A percentile compares a stretch with the other conserved stretches of the same genome.
These are phyloP conservation scores for Tyrophagus putrescentiae DNA, from an alignment of 1,140 invertebrate species.

Conservation along the genomic window DNA sequence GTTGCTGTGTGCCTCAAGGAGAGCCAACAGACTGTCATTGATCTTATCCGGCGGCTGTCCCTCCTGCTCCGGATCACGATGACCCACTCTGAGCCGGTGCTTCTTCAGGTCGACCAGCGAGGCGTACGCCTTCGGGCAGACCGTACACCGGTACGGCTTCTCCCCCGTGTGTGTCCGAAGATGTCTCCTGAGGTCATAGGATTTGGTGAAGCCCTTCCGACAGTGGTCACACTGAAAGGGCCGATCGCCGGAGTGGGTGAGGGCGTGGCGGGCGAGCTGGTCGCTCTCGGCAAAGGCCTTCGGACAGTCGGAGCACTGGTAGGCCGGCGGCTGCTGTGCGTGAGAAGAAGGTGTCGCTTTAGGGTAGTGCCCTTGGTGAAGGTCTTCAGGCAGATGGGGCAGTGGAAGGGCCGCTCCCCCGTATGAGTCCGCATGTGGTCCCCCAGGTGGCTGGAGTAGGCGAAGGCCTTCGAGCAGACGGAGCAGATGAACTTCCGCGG, in stretches of 20 bases:
- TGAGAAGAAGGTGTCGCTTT: constrained; percentile 36
- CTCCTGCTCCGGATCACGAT: no score
- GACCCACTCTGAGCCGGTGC: no score
- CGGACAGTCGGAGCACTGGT: no score
- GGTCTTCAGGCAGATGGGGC: constrained; percentile 37
- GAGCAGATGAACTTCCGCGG: neutral
- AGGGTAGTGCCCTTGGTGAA: constrained; percentile 37
- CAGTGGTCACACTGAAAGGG: constrained; percentile 38
- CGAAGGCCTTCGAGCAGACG: neutral
- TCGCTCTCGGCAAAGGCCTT: no score
- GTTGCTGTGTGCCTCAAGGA: no score
- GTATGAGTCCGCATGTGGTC: constrained; percentile 80
- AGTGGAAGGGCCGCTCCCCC: constrained; percentile 47
- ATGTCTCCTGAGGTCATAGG: constrained; percentile 36
- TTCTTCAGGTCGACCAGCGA: no score
- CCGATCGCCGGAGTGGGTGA: constrained; percentile 74
- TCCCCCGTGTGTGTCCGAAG: constrained; percentile 35
- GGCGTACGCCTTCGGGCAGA: constrained; percentile 46
- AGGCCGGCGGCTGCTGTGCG: no score
- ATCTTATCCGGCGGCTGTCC: no score
- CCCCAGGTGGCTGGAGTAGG: constrained; percentile 31
- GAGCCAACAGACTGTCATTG: no score
- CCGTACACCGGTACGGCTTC: constrained; percentile 36
- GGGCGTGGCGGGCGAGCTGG: constrained; percentile 71
- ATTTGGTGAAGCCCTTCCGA: constrained; percentile 38